These are phyloP conservation scores for Calephelis perditalis DNA, from an alignment of 2,888 invertebrate genomes.

Conservation along the genomic window DNA sequence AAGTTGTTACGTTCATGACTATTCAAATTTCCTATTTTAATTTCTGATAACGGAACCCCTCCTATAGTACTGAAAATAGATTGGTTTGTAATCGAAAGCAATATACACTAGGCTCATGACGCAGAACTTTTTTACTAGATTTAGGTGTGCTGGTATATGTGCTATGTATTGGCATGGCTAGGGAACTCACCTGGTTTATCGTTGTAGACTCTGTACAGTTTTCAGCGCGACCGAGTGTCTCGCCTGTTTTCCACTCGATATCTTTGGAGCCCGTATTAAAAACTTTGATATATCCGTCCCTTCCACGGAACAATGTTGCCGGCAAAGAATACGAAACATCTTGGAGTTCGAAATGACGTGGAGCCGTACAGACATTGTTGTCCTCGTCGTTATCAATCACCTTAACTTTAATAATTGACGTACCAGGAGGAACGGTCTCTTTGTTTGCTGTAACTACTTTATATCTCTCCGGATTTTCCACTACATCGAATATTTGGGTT, in stretches of 20 bases:
- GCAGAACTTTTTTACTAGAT: not conserved
- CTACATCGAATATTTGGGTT: not conserved
- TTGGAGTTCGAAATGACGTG: conserved; percentile 16
- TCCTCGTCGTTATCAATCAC: conserved; percentile 2
- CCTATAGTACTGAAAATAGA: not conserved
- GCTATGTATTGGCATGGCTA: not conserved
- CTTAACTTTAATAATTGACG: conserved; percentile 8
- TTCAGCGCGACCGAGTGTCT: conserved; percentile 24
- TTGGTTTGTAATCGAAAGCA: too few relatives aligned
- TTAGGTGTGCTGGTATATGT: not conserved
- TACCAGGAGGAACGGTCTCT: not conserved
- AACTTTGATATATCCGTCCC: not conserved
- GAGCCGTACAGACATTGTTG: conserved; percentile 16
- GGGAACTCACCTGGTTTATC: not conserved
- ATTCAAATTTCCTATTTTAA: conserved; percentile 3
- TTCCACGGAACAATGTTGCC: not conserved
- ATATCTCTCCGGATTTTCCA: not conserved
- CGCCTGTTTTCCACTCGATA: conserved; percentile 7
- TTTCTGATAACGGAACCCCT: not conserved
- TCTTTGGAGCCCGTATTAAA: not conserved
- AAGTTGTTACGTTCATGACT: conserved; percentile 15
- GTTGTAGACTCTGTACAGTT: conserved; percentile 19
- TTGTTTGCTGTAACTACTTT: not conserved
- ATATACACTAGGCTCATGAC: not conserved
- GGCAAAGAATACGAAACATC: conserved; percentile 1